Evolutionary conservation across 1,140 invertebrate genomes (phyloP), one percentile per base, ranked within the genome.

Genomic region (Drosophila subobscura): DNA sequence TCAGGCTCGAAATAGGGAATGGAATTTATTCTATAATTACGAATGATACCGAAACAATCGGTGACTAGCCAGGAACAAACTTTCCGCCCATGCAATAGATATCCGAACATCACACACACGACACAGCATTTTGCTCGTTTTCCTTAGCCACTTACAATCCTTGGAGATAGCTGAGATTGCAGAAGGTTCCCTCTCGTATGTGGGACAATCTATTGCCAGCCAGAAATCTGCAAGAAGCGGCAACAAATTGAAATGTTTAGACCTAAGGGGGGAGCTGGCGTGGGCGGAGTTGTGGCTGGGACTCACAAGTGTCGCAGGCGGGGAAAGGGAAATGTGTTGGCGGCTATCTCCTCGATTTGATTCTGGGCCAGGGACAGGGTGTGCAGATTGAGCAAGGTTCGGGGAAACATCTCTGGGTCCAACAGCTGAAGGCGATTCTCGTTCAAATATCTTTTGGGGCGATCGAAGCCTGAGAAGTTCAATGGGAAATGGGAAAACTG

Each of bases 71-170:
- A n/a, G n/a, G n/a, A n/a, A n/a, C n/a, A n/a, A n/a, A n/a, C n/a
- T n/a, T n/a, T n/a, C n/a, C n/a, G n/a, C n/a, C n/a, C n/a, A n/a
- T n/a, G n/a, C n/a, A n/a, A n/a, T n/a, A n/a, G n/a, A n/a, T n/a
- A n/a, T n/a, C n/a, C n/a, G n/a, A n/a, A n/a, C n/a, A n/a, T n/a
- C n/a, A n/a, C n/a, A n/a, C n/a, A n/a, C n/a, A n/a, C n/a, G n/a
- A n/a, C n/a, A 52, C 29, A 49, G 29, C 29, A 41, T 41, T 16
- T 40, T 1, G n/a, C n/a, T n/a, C n/a, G n/a, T n/a, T n/a, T n/a
- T n/a, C n/a, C n/a, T n/a, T n/a, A n/a, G n/a, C n/a, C 12, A 84
- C 90, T 92, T 90, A 92, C 92, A 92, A 54, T 66, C 91, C 92
- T 40, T 92, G 81, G 0, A 92, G 75, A 55, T 77, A 67, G 53